Evolutionary conservation across 2,113 vertebrate species (phyloP).

Genomic region (Halcyon malimbica): DNA sequence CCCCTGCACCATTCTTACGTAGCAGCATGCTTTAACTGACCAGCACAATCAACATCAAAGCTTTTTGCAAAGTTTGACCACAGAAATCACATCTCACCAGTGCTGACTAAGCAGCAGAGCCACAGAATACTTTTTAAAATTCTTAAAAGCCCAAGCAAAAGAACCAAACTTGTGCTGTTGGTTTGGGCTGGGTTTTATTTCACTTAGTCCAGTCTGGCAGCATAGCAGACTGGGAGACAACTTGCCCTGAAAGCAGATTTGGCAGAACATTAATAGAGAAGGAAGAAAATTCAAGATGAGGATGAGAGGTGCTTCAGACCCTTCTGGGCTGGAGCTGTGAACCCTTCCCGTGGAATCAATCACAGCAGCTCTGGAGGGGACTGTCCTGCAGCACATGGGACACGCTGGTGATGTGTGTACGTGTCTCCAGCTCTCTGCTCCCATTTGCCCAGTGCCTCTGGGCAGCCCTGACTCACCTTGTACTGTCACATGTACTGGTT

Average conservation of each 20-base stretch:
- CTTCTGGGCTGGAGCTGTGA: background rate
- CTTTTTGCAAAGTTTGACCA: background rate
- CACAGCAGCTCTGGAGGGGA: background rate
- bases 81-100: background rate
- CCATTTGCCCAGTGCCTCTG: background rate
- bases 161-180: background rate
- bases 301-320: background rate
- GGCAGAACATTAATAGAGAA: background rate
- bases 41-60: background rate
- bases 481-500: accelerated
- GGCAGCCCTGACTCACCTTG: background rate
- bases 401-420: accelerated
- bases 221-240: background rate
- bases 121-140: background rate
- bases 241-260: background rate
- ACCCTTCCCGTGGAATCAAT: background rate
- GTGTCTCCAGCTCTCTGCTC: background rate
- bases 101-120: background rate
- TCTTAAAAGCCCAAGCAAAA: background rate
- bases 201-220: background rate
- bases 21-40: background rate
- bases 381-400: background rate
- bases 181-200: background rate
- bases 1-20: background rate
- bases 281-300: background rate